These are phyloP conservation scores for Tricholauxania praeusta DNA, from an alignment of 2,888 invertebrate genomes.

Conservation along the genomic window DNA sequence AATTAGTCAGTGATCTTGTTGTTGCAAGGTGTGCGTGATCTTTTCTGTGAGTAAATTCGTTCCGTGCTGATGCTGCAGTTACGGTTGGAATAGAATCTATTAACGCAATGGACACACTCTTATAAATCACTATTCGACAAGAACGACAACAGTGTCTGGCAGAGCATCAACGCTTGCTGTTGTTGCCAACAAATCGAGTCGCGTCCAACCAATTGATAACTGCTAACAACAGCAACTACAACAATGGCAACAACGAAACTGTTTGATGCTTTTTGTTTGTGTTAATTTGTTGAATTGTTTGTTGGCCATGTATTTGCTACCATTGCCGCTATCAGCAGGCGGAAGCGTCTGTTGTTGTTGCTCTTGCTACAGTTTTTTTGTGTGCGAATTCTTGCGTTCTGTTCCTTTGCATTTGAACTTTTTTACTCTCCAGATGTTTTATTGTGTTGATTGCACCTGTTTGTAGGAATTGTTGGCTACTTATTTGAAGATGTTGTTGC, in stretches of 20 bases:
- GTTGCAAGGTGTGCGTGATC: slow-evolving; percentile 50
- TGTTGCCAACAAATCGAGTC: slow-evolving; percentile 16
- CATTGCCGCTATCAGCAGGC: slow-evolving; percentile 33
- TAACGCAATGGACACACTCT: slow-evolving; percentile 47
- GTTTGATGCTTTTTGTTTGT: slow-evolving; percentile 31
- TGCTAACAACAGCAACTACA: neutral
- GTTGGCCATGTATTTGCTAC: slow-evolving; percentile 27
- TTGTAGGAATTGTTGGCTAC: neutral
- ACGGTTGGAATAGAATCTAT: slow-evolving; percentile 37
- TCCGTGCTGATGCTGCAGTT: slow-evolving; percentile 6
- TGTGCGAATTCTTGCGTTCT: neutral
- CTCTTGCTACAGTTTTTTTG: neutral
- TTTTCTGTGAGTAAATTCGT: slow-evolving; percentile 45
- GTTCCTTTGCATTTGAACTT: neutral
- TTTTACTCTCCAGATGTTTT: neutral
- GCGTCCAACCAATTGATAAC: slow-evolving; percentile 46
- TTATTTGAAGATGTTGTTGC: slow-evolving; percentile 2
- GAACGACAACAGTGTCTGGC: slow-evolving; percentile 16
- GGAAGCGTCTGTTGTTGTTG: slow-evolving; percentile 41
- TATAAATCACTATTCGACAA: slow-evolving; percentile 49
- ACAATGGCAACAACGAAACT: neutral
- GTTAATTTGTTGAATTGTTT: slow-evolving; percentile 44
- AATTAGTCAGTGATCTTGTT: slow-evolving; percentile 47
- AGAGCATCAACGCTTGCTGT: slow-evolving; percentile 26
- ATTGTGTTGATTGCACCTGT: slow-evolving; percentile 16